Conservation (phyloP, 1,140 invertebrate genomes). For the Episyrphus balteatus region DNA sequence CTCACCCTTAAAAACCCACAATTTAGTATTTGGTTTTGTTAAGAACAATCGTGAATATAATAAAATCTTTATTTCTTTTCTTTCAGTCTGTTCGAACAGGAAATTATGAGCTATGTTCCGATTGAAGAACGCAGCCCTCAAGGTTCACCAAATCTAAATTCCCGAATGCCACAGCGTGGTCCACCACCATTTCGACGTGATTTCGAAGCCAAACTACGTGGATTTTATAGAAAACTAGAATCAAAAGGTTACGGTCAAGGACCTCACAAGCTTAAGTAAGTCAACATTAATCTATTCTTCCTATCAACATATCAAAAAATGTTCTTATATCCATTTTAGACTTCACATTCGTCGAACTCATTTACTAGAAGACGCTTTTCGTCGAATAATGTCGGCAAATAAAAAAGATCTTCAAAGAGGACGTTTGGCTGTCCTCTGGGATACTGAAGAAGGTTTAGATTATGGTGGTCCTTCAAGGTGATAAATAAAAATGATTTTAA, state of each 20-base stretch:
- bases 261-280: constrained; percentile 89
- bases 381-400: constrained; percentile 90
- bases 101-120: constrained; percentile 95
- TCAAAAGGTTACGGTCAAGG: constrained; percentile 95
- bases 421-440: constrained; percentile 88
- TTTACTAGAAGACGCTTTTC: constrained; percentile 90
- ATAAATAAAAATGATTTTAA: background rate
- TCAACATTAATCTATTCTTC: constrained; percentile 9
- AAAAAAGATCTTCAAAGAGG: constrained; percentile 93
- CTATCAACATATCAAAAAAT: background rate
- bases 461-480: constrained; percentile 82
- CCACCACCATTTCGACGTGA: constrained; percentile 82
- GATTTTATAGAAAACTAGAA: constrained; percentile 91
- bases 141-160: constrained; percentile 40
- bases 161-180: constrained; percentile 63
- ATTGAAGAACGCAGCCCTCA: constrained; percentile 48
- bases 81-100: constrained; percentile 88
- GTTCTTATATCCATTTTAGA: constrained; percentile 40
- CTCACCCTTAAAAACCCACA: too few relatives aligned
- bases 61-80: background rate
- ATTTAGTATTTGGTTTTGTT: too few relatives aligned
- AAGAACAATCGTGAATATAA: too few relatives aligned
- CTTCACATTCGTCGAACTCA: constrained; percentile 86
- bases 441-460: constrained; percentile 93
- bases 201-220: constrained; percentile 89